phyloP scores from a whole-genome alignment of 2,113 vertebrate genomes.

The Callopanchax toddi region DNA sequence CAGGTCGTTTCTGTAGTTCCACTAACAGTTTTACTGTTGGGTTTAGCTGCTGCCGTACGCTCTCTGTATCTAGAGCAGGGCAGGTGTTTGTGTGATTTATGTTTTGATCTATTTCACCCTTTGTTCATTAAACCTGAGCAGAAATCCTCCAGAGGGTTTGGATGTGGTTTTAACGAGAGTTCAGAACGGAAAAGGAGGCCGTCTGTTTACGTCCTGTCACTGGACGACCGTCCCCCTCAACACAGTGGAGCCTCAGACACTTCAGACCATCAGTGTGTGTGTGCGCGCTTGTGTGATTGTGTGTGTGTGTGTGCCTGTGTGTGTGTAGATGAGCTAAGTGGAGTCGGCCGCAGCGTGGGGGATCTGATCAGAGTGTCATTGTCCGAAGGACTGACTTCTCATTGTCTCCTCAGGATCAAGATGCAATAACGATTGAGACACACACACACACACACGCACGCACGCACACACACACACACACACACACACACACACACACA shows the following conservation, averaged over 20 bases:
- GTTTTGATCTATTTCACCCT: no score
- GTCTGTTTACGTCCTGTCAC: conserved; percentile 59
- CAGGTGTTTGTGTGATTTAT: no score
- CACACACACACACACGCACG: not conserved
- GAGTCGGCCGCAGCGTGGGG: conserved; percentile 69
- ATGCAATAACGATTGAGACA: conserved; percentile 23
- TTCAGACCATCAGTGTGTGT: conserved; percentile 54
- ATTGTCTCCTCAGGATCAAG: conserved; percentile 73
- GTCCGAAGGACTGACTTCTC: conserved; percentile 71
- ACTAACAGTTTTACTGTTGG: no score
- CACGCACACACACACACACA: not conserved
- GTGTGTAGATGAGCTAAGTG: conserved; percentile 77
- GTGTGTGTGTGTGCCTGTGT: conserved; percentile 29
- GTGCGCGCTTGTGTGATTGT: conserved; percentile 39
- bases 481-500: conserved; percentile 13
- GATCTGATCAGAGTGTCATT: conserved; percentile 76
- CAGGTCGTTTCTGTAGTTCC: no score
- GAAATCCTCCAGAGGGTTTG: no score
- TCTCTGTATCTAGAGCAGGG: no score
- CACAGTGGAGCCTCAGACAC: conserved; percentile 52
- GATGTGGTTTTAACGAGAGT: no score
- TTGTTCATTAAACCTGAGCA: no score
- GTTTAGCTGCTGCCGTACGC: no score
- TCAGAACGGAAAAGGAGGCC: conserved; percentile 53
- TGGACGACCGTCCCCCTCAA: conserved; percentile 56